Evolutionary conservation across 2,113 vertebrate species (phyloP).

Genomic region (Albula goreensis): DNA sequence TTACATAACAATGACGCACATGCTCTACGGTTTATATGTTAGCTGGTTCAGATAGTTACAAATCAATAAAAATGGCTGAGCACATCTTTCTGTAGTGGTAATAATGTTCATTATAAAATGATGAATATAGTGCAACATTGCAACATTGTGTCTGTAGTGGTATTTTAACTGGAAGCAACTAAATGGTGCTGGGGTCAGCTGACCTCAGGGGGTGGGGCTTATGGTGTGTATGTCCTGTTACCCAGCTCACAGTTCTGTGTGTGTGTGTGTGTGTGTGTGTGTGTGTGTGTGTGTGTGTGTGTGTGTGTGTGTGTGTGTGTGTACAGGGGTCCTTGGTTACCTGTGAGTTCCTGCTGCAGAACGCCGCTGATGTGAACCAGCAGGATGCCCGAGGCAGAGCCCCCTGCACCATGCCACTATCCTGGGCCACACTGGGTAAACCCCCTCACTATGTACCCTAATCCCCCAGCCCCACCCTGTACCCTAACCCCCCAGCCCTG

Average conservation of each 20-base stretch:
- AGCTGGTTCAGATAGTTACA: too few relatives aligned
- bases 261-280: not conserved
- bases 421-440: slow-evolving; percentile 91
- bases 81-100: too few relatives aligned
- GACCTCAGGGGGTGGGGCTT: too few relatives aligned
- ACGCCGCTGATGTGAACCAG: slow-evolving; percentile 94
- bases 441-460: too few relatives aligned
- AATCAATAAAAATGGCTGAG: too few relatives aligned
- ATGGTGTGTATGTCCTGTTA: not conserved
- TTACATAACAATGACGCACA: too few relatives aligned
- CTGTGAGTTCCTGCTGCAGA: slow-evolving; percentile 96
- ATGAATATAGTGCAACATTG: too few relatives aligned
- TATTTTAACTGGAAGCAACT: too few relatives aligned
- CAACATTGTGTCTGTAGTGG: too few relatives aligned
- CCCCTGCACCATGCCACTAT: slow-evolving; percentile 91
- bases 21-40: too few relatives aligned
- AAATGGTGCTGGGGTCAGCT: too few relatives aligned
- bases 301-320: not conserved
- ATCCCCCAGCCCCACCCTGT: not conserved
- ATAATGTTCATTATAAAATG: too few relatives aligned
- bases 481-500: not conserved
- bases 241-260: not conserved
- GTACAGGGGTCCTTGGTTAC: slow-evolving; percentile 88
- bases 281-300: not conserved
- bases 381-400: slow-evolving; percentile 82